Conservation (phyloP, 2,888 invertebrate species). For the Heteromurus nitidus region DNA sequence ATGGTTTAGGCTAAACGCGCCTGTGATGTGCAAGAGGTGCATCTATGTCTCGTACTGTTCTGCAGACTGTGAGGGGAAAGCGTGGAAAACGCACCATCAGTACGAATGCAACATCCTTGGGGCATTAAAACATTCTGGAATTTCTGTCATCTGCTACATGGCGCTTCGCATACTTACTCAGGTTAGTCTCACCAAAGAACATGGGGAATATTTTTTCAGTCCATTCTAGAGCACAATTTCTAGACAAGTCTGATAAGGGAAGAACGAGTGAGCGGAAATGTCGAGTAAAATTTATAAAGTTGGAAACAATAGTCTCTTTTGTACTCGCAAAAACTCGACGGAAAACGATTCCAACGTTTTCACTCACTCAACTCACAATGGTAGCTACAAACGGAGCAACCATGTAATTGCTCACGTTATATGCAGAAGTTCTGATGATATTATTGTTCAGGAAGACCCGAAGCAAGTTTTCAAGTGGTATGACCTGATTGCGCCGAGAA, state of each 20-base stretch:
- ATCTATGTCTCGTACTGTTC: constrained; percentile 73
- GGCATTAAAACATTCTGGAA: constrained; percentile 73
- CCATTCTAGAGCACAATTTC: too few relatives aligned
- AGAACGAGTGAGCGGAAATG: too few relatives aligned
- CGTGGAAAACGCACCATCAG: constrained; percentile 73
- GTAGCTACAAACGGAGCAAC: too few relatives aligned
- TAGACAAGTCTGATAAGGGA: too few relatives aligned
- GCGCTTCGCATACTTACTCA: constrained; percentile 73
- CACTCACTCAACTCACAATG: too few relatives aligned
- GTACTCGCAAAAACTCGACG: too few relatives aligned
- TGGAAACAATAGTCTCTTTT: too few relatives aligned
- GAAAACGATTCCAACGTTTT: too few relatives aligned
- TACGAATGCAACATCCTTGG: constrained; percentile 74
- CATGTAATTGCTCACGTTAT: too few relatives aligned
- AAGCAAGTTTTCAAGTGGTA: constrained; percentile 65
- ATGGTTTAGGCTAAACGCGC: constrained; percentile 71
- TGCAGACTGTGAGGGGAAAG: constrained; percentile 70
- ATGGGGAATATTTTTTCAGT: too few relatives aligned
- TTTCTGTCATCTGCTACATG: constrained; percentile 74
- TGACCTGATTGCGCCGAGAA: constrained; percentile 56
- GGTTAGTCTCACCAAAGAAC: constrained; percentile 57
- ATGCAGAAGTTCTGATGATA: too few relatives aligned
- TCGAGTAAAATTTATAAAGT: too few relatives aligned
- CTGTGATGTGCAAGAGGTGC: constrained; percentile 73
- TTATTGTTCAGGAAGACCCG: constrained; percentile 66